These are phyloP conservation scores for Tachina lurida DNA, from an alignment of 2,888 invertebrate species.

Conservation along the genomic window DNA sequence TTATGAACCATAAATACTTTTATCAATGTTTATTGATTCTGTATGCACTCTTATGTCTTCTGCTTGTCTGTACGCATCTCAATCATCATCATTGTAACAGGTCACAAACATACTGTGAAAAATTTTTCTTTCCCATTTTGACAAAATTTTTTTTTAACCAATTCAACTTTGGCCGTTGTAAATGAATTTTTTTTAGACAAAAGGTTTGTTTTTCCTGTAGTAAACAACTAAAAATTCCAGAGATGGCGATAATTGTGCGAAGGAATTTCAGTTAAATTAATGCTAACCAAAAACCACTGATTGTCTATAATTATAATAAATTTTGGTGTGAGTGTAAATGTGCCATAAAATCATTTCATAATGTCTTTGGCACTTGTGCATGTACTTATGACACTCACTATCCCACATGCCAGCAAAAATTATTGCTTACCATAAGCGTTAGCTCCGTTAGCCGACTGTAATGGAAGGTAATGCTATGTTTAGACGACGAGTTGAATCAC, in stretches of 20 bases:
- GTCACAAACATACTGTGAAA: constrained; percentile 8
- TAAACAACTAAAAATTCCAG: constrained; percentile 7
- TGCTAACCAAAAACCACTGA: constrained; percentile 42
- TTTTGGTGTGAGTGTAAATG: background rate
- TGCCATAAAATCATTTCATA: constrained; percentile 47
- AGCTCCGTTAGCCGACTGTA: too few species aligned
- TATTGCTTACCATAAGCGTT: too few species aligned
- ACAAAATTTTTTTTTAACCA: constrained; percentile 21
- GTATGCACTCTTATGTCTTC: constrained; percentile 9
- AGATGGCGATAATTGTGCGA: constrained; percentile 13
- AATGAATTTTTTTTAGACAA: constrained; percentile 35
- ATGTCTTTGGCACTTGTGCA: constrained; percentile 35
- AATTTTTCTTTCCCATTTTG: constrained; percentile 8
- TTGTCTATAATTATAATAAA: background rate
- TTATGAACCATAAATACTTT: background rate
- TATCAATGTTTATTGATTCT: background rate
- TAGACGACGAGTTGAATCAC: too few species aligned
- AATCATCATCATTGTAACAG: constrained; percentile 1
- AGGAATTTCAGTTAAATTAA: constrained; percentile 4
- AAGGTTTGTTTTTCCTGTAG: background rate
- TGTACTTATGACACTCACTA: too few species aligned
- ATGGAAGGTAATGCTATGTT: too few species aligned
- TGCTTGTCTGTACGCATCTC: background rate
- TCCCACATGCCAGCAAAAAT: too few species aligned
- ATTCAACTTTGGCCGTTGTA: constrained; percentile 15